phyloP scores from a whole-genome alignment of 37 sponge, comb jelly and placozoan species.

The Chondrilla cf. caribensis region DNA sequence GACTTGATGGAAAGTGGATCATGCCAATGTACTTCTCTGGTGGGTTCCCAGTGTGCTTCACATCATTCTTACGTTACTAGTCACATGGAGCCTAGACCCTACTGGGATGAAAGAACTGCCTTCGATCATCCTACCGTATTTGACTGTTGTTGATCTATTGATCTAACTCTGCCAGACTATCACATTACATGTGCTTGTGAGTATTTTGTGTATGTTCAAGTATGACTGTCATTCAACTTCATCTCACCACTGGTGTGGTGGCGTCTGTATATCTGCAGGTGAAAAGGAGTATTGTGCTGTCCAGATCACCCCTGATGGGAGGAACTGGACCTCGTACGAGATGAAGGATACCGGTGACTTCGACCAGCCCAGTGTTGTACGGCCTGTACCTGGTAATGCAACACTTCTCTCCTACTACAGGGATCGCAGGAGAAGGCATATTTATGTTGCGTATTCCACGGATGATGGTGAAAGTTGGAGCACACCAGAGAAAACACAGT shows the following conservation, averaged over 20 bases:
- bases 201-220: no score
- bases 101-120: no score
- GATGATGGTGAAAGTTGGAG: conserved; percentile 47
- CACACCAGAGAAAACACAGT: conserved; percentile 19
- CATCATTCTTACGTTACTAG: no score
- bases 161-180: no score
- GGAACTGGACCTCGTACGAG: conserved; percentile 23
- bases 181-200: no score
- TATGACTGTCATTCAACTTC: no score
- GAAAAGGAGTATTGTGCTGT: conserved; percentile 40
- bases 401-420: conserved; percentile 36
- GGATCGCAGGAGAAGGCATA: conserved; percentile 36
- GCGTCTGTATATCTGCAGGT: no score
- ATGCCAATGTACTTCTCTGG: conserved; percentile 63
- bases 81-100: no score
- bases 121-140: no score
- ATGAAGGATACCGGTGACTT: conserved; percentile 40
- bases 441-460: conserved; percentile 29
- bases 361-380: conserved; percentile 53
- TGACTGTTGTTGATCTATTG: no score
- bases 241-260: no score
- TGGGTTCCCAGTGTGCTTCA: no score
- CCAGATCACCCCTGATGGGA: conserved; percentile 34
- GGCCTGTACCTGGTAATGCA: conserved; percentile 25
- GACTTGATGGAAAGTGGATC: conserved; percentile 34